Evolutionary conservation across 2,797 vertebrate species (phyloP), one percentile per base, ranked within the genome.

Genomic region (Ctenopoma kingsleyae): DNA sequence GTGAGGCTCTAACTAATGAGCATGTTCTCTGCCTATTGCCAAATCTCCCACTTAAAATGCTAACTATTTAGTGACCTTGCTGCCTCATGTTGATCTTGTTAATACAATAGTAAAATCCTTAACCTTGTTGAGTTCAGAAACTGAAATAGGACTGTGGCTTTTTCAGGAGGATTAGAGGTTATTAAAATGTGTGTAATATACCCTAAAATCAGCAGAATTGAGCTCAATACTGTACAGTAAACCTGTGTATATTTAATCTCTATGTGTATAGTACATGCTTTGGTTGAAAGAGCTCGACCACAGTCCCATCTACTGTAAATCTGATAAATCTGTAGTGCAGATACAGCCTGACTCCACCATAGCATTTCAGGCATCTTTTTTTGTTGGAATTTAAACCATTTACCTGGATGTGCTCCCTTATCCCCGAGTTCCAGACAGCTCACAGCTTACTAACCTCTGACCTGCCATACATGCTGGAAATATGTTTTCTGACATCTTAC

Each of bases 401-500:
- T 19, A 44, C 66, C 73, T 81, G 55, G 54, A 83, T 66, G 55
- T 71, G 53, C 58, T 54, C 54, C 51, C 43, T 78, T 64, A 76
- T 80, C 74, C 78, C 25, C 15, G 13, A 53, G 50, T 81, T 70
- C 67, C 70, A 19, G 32, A 20, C 62, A 72, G 49, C 36, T 20
- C 55, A 61, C 68, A 62, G 47, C 60, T 64, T 8, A 5, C 60
- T 56, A 72, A 85, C 84, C 85, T 83, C 54, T 83, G 79, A 84
- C 86, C 85, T 12, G 17, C 52, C 54, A 47, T 52, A 72, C 59
- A 61, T 22, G n/a, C 35, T 2, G 36, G 15, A 67, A 69, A 80
- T 22, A 36, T 17, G 32, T 58, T 63, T 48, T 53, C 67, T 73
- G 77, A 74, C 75, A 79, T 54, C 74, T 53, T 65, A 6, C 38